Conservation (phyloP, 2,113 vertebrate genomes). For the Triplophysa tibetana region DNA sequence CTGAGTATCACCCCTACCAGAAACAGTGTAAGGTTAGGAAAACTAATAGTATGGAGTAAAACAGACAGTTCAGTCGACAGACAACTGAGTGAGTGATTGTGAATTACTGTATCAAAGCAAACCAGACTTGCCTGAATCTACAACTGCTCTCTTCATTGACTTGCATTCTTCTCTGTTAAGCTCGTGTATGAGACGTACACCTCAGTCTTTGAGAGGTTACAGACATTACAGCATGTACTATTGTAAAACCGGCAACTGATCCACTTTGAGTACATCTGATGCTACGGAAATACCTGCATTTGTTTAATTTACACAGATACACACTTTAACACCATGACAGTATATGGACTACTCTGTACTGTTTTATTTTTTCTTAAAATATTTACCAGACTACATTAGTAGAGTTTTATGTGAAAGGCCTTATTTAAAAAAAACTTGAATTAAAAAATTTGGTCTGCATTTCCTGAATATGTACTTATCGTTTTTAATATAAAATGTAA, state of each 20-base stretch:
- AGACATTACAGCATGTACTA: not conserved
- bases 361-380: not conserved
- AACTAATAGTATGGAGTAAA: not conserved
- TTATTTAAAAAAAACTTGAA: not conserved
- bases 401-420: not conserved
- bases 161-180: not conserved
- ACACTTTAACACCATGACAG: constrained; percentile 6
- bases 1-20: not conserved
- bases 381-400: not conserved
- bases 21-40: not conserved
- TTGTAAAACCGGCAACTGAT: not conserved
- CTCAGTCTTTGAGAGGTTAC: not conserved
- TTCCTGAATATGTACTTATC: constrained; percentile 16
- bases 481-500: constrained; percentile 19
- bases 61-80: not conserved
- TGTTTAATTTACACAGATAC: not conserved
- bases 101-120: constrained; percentile 10
- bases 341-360: not conserved
- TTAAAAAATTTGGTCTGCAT: constrained; percentile 9
- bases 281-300: constrained; percentile 22
- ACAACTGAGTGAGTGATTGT: not conserved
- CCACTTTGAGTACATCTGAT: not conserved
- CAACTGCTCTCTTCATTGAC: not conserved
- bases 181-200: not conserved
- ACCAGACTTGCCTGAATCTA: not conserved